A percentile compares a stretch with the other conserved stretches of the same genome.
phyloP scores from a whole-genome alignment of 2,888 invertebrate genomes.

The Hyalella azteca region DNA sequence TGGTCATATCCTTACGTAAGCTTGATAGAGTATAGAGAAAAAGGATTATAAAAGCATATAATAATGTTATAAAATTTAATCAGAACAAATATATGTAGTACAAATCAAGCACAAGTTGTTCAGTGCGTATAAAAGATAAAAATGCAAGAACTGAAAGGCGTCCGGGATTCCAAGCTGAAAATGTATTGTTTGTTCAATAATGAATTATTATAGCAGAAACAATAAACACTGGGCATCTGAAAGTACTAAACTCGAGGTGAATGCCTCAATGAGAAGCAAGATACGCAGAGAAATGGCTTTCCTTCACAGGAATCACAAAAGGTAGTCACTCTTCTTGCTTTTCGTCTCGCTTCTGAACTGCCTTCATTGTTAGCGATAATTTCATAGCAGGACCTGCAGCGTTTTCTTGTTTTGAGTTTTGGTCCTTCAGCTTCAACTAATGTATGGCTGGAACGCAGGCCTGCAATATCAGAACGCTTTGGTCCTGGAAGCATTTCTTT shows the following conservation, averaged over 20 bases:
- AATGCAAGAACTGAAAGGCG: neutral
- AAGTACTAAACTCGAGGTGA: constrained; percentile 10
- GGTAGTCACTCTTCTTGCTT: constrained; percentile 10
- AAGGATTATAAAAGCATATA: constrained; percentile 5
- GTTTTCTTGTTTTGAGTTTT: constrained; percentile 2
- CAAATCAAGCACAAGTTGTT: constrained; percentile 3
- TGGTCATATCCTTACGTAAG: neutral
- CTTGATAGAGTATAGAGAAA: constrained; percentile 5
- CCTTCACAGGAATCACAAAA: constrained; percentile 14
- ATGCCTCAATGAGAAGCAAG: constrained; percentile 26
- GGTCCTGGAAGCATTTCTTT: constrained; percentile 25
- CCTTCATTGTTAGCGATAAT: constrained; percentile 22
- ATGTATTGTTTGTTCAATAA: neutral
- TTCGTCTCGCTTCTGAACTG: constrained; percentile 17
- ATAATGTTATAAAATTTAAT: constrained; percentile 5
- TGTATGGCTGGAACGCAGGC: constrained; percentile 1
- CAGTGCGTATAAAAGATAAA: neutral
- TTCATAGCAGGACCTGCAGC: constrained; percentile 10
- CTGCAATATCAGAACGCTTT: constrained; percentile 1
- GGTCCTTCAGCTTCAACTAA: constrained; percentile 21
- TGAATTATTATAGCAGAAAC: neutral
- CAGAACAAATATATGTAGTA: neutral
- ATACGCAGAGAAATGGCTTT: neutral
- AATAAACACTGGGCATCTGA: neutral
- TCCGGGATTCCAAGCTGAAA: neutral